Evolutionary conservation across 2,113 vertebrate genomes (phyloP), one percentile per base, ranked within the genome.

Genomic region (Ranitomeya variabilis): DNA sequence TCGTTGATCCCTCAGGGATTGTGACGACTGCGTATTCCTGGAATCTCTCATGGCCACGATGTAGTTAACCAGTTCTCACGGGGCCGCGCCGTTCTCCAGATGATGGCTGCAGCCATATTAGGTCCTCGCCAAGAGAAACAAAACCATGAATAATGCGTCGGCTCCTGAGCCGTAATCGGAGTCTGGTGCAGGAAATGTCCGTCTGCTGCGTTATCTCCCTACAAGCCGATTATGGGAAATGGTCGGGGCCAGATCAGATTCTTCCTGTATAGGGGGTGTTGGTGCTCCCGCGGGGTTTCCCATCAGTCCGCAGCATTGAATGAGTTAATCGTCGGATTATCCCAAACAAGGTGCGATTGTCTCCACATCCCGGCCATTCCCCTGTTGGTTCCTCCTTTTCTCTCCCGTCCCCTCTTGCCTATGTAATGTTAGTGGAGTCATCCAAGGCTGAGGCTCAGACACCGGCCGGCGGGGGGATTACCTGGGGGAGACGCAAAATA

Each of bases 71-170:
- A 16, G 31, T 66, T 83, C 64, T 21, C 19, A 6, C 57, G 14
- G 3, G 54, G 77, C 6, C 14, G 55, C n/a, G 13, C 51, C 6
- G 21, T 10, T 26, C 26, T 13, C 6, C 3, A 66, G 51, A 23
- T 66, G 60, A 64, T 51, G 52, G 23, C 21, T 66, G 37, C 66
- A 66, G 31, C 80, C 80, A 67, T 83, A 83, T 83, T 67, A 14
- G 80, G 81, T 69, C 62, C 19, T n/a, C 16, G 59, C 81, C 64
- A 67, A 69, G 23, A 59, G 81, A 83, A 69, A 69, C 81, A 52
- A 52, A 52, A 60, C 14, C 21, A 57, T 45, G 15, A 59, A 60
- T 37, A 23, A 59, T 80, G 23, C 0, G n/a, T 60, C 14, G 55
- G 4, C 23, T n/a, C 31, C 26, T 9, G 26, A 60, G 13, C 60